Percentiles rank a stretch among this genome's conserved stretches.
Conservation (phyloP, 2,797 vertebrate species). For the Artibeus jamaicensis region DNA sequence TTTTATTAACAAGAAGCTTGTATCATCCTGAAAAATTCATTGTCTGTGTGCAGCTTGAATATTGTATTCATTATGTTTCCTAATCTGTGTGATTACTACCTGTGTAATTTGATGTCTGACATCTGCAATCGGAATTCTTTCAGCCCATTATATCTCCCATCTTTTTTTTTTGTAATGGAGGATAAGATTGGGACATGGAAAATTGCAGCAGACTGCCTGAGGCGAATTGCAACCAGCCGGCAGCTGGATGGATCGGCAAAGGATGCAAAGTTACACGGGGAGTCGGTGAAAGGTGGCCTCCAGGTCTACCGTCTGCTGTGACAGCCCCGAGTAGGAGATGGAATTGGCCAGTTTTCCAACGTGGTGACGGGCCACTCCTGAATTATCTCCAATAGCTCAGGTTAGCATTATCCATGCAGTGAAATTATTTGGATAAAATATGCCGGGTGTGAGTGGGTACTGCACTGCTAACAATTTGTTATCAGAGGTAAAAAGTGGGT, state of each 20-base stretch:
- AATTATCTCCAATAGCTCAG: not conserved
- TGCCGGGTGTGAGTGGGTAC: not conserved
- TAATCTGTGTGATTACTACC: constrained; percentile 77
- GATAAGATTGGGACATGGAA: constrained; percentile 58
- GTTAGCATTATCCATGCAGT: not conserved
- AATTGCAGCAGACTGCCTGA: constrained; percentile 73
- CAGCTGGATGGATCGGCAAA: constrained; percentile 50
- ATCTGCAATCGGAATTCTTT: constrained; percentile 73
- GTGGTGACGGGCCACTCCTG: not conserved
- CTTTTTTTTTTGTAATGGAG: constrained; percentile 56
- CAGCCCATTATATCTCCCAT: constrained; percentile 75
- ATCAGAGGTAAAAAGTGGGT: not conserved
- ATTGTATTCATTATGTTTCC: constrained; percentile 73
- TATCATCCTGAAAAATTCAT: constrained; percentile 62
- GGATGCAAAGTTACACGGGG: not conserved
- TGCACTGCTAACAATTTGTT: not conserved
- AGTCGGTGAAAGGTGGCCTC: not conserved
- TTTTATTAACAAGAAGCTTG: constrained; percentile 74
- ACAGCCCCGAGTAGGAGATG: not conserved
- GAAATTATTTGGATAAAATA: not conserved
- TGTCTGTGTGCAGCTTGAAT: constrained; percentile 68
- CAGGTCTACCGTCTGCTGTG: not conserved
- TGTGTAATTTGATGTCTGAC: constrained; percentile 70
- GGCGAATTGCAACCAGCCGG: constrained; percentile 57
- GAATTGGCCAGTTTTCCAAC: not conserved